Evolutionary conservation across 1,140 invertebrate species (phyloP), one percentile per base, ranked within the genome.

Genomic region (Magallana ariakensis): DNA sequence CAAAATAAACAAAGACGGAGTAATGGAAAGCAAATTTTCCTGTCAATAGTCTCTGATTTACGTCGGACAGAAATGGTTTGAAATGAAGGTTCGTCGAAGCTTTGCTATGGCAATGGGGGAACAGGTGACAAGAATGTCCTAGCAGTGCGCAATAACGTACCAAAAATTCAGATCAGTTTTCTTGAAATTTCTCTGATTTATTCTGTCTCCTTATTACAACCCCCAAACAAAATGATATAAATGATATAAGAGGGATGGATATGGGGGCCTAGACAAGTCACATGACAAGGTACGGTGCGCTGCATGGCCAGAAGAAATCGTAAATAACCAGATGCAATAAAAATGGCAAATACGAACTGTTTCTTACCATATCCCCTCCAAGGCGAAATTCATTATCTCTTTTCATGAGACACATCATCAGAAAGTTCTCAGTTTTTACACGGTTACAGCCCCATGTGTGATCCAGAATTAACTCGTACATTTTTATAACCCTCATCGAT

Each of bases 41-140:
- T 56, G 80, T 82, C 80, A 75, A 75, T 75, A 16, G 46, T 15
- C 16, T 2, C 7, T 87, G 86, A 87, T 87, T 87, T 87, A 87
- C 55, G 80, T n/a, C 53, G 80, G 15, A 56, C 46, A 82, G 16
- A 82, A 82, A 82, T 82, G 70, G 8, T 46, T 80, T 33, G 62
- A 84, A 87, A 84, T 84, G 55, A 55, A 84, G 83, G 66, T 87
- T 56, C 60, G 46, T 87, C 83, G 62, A 70, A 87, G 57, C 10
- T 80, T 87, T 87, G 26, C 86, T 83, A 84, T 84, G 66, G 86
- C 16, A 60, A 87, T 82, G 3, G 0, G 53, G 62, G 54, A 46
- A 62, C 66, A 84, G 83, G 86, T 87, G 86, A 84, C 66, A 60
- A 46, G 60, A 84, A 70, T 54, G 56, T 62, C 53, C 80, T 81